Evolutionary conservation across 2,113 vertebrate genomes (phyloP), one percentile per base, ranked within the genome.

Genomic region (Brachyhypopomus occidentalis): DNA sequence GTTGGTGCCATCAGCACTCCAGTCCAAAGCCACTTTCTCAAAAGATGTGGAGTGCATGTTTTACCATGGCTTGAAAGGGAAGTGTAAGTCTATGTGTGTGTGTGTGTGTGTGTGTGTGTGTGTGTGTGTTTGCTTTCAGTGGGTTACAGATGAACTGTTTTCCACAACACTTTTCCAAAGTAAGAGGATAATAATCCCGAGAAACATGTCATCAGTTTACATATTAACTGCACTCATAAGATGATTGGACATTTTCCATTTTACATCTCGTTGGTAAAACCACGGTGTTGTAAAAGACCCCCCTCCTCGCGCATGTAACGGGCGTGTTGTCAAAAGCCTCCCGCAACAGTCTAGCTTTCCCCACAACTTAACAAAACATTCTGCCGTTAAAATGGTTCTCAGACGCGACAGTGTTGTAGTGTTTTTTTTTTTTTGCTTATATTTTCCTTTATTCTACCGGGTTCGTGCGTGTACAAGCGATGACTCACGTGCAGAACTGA

Each of bases 271-370:
- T 38, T 79, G 48, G 41, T 71, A 79, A 60, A 60, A 60, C 20
- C 58, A 70, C 36, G n/a, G 70, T 5, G 67, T 66, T 30, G 38
- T 83, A 69, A 85, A 85, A 85, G 27, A 69, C 16, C 20, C 74
- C 38, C 36, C 14, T 11, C 11, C 63, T 19, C 0, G 19, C 71
- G 79, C 30, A 69, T 75, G 72, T 77, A 76, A 73, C n/a, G 34
- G 80, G 81, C 84, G 62, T 16, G 22, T 73, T 77, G 81, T 85
- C 84, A 80, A 72, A 83, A 83, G 23, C 22, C 77, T 77, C 73
- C 63, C 73, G 48, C 59, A 82, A 78, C 70, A 55, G 74, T 78
- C 70, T 22, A n/a, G 73, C 64, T 79, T 79, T 82, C 80, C 75
- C 72, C 59, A 75, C 58, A n/a, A 72, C 71, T 67, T 83, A 83